A percentile compares a stretch with the other conserved stretches of the same genome.
phyloP scores from a whole-genome alignment of 30 jellyfish, hydroid and myxozoan genomes.

The Rhopilema esculentum region DNA sequence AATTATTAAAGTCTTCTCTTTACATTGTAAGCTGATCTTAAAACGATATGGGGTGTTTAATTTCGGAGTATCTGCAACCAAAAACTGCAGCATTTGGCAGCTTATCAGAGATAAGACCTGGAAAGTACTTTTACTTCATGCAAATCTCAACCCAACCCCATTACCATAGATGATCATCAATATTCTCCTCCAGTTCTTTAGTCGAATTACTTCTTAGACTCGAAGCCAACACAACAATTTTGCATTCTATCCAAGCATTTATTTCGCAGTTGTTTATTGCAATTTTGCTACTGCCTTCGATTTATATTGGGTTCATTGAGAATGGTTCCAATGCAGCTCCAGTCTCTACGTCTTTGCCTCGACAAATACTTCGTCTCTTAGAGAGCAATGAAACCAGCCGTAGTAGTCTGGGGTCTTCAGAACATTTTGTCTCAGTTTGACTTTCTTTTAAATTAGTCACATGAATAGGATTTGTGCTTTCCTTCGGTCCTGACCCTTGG shows the following conservation, averaged over 20 bases:
- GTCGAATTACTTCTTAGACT: too few relatives aligned
- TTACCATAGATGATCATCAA: too few relatives aligned
- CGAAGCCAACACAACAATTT: too few relatives aligned
- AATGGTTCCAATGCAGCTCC: background rate
- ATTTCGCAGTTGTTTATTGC: too few relatives aligned
- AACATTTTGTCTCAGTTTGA: slow-evolving; percentile 10
- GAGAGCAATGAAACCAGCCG: slow-evolving; percentile 55
- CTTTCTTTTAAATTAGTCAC: background rate
- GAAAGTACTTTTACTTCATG: too few relatives aligned
- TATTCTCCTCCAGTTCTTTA: too few relatives aligned
- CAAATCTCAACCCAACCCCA: too few relatives aligned
- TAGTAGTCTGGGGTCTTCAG: slow-evolving; percentile 48
- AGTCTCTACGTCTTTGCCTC: background rate
- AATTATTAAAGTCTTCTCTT: background rate
- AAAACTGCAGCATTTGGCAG: too few relatives aligned
- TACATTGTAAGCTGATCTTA: background rate
- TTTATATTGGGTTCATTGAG: background rate
- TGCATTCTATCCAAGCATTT: too few relatives aligned
- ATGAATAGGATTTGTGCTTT: background rate
- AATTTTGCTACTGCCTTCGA: background rate
- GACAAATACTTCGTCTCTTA: slow-evolving; percentile 1
- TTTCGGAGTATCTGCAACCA: background rate
- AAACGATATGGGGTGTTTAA: background rate
- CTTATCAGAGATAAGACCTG: too few relatives aligned
- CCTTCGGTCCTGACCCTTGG: slow-evolving; percentile 32